These are phyloP conservation scores for Engystomops pustulosus DNA, from an alignment of 2,113 vertebrate genomes.

Conservation along the genomic window DNA sequence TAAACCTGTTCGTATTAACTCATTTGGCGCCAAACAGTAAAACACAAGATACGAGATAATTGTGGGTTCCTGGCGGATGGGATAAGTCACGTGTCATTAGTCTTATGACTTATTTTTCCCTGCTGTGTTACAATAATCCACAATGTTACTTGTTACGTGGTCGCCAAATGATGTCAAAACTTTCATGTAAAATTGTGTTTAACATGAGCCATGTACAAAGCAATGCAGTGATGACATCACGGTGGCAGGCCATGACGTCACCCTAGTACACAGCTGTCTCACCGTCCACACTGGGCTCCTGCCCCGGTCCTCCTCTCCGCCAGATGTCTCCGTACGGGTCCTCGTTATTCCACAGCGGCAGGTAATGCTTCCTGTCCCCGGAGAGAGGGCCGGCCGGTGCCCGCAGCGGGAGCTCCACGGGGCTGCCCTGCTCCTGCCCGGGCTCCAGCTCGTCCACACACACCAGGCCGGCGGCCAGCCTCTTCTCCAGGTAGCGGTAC, in stretches of 20 bases:
- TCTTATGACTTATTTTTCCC: too few species aligned
- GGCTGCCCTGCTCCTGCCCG: neutral
- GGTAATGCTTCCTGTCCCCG: constrained; percentile 77
- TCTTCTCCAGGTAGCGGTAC: constrained; percentile 79
- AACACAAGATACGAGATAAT: too few species aligned
- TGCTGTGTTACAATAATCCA: too few species aligned
- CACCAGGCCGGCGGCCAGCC: constrained; percentile 72
- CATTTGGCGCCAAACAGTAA: too few species aligned
- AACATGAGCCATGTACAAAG: too few species aligned
- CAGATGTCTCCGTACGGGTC: constrained; percentile 84
- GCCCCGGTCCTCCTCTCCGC: constrained; percentile 62
- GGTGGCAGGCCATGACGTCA: neutral
- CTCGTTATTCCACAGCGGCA: constrained; percentile 89
- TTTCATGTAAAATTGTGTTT: too few species aligned
- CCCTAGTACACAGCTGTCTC: too few species aligned
- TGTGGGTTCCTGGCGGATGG: too few species aligned
- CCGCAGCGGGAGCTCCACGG: constrained; percentile 60
- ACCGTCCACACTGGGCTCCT: constrained; percentile 50
- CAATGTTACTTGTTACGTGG: too few species aligned
- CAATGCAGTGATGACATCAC: neutral
- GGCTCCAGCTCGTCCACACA: constrained; percentile 73
- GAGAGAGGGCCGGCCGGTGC: constrained; percentile 70
- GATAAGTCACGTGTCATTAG: too few species aligned
- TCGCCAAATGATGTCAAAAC: too few species aligned
- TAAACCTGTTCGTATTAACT: too few species aligned